These are phyloP conservation scores for Acanthosoma haemorrhoidale DNA, from an alignment of 2,888 invertebrate species.

Conservation along the genomic window DNA sequence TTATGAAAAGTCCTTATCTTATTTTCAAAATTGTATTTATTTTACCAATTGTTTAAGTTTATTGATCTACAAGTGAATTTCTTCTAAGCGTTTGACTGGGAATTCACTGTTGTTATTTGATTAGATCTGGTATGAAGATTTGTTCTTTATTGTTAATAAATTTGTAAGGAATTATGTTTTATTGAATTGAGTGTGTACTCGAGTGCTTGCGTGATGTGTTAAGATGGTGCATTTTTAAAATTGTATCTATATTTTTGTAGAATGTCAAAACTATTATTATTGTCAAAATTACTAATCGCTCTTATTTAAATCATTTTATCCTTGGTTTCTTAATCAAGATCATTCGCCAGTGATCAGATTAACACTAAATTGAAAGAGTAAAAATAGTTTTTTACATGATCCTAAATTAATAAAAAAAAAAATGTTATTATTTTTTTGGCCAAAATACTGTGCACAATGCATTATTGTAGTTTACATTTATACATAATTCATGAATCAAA, in stretches of 20 bases:
- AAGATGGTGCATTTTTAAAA: conserved; percentile 21
- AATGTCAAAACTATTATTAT: conserved; percentile 1
- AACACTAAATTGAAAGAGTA: neutral
- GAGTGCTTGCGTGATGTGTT: conserved; percentile 14
- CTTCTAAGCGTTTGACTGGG: neutral
- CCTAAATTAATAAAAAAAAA: too few relatives aligned
- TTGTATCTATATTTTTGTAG: conserved; percentile 22
- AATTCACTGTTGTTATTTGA: neutral
- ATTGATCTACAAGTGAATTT: neutral
- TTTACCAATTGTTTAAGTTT: too few relatives aligned
- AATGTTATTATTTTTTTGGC: neutral
- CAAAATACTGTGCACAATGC: conserved; percentile 1
- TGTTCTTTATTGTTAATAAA: neutral
- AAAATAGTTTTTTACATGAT: conserved; percentile 4
- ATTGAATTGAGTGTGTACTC: conserved; percentile 11
- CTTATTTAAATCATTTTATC: too few relatives aligned
- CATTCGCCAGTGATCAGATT: neutral
- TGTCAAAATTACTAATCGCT: neutral
- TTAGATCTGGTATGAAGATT: conserved; percentile 8
- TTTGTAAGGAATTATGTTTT: conserved; percentile 10
- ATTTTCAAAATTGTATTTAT: too few relatives aligned
- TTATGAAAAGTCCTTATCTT: too few relatives aligned
- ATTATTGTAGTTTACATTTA: conserved; percentile 4
- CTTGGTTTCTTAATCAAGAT: neutral
- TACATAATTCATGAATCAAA: neutral